A percentile compares a stretch with the other conserved stretches of the same genome.
phyloP scores from a whole-genome alignment of 2,888 invertebrate species.

The Drosophila neonasuta region DNA sequence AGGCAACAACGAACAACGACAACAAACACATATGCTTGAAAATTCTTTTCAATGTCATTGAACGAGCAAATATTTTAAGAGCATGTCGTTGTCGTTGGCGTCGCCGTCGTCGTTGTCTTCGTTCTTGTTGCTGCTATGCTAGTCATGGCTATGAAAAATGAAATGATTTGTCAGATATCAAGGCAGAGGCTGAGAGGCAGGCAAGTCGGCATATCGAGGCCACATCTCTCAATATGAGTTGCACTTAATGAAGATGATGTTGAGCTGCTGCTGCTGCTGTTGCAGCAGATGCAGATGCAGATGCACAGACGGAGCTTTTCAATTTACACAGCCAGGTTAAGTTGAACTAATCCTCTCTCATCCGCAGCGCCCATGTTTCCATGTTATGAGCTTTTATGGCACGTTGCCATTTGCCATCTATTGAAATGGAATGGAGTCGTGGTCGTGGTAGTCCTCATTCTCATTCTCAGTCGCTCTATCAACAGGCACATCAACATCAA shows the following conservation, averaged over 20 bases:
- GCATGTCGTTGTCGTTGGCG: constrained; percentile 40
- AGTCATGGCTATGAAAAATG: constrained; percentile 51
- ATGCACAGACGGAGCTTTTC: constrained; percentile 43
- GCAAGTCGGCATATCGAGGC: constrained; percentile 42
- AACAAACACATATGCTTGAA: constrained; percentile 26
- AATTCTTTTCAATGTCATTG: constrained; percentile 75
- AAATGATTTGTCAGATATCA: constrained; percentile 72
- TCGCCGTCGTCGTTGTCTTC: not conserved
- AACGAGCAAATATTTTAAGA: constrained; percentile 69
- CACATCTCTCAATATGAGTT: constrained; percentile 48
- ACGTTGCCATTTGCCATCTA: constrained; percentile 60
- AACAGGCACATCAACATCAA: constrained; percentile 10
- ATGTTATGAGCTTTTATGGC: constrained; percentile 48
- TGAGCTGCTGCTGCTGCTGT: constrained; percentile 19
- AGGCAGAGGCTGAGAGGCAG: constrained; percentile 45
- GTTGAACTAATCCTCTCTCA: constrained; percentile 48
- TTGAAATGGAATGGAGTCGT: constrained; percentile 51
- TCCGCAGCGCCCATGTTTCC: constrained; percentile 9
- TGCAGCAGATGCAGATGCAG: constrained; percentile 3
- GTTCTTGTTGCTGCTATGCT: constrained; percentile 12
- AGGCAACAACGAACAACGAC: constrained; percentile 10
- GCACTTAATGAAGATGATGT: constrained; percentile 65
- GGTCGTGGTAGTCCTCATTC: constrained; percentile 43
- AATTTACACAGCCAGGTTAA: constrained; percentile 53
- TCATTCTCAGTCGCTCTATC: not conserved